Evolutionary conservation across 1,140 invertebrate genomes (phyloP), one percentile per base, ranked within the genome.

Genomic region (Cyclargus thomasi): DNA sequence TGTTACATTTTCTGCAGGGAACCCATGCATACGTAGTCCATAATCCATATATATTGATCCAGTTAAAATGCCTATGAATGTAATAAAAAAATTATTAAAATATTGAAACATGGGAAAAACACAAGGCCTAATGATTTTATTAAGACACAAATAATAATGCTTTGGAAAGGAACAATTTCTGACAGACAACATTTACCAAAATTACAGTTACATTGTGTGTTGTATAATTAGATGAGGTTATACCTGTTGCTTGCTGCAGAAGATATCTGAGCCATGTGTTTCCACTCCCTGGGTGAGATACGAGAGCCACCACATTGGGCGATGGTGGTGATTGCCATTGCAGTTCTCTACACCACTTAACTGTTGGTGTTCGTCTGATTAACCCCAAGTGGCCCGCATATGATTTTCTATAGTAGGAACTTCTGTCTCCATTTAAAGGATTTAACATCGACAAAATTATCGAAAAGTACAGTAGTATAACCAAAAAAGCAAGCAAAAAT

Each of bases 181-280:
- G n/a, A n/a, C n/a, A n/a, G n/a, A n/a, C n/a, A n/a, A n/a, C 23
- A 1, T 23, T 23, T 23, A 2, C 23, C 23, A 23, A 23, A 23
- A 23, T 23, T 23, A 6, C 23, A 0, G 4, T 20, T 20, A 18
- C 4, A 57, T 20, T 18, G 4, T 10, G 8, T 18, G 7, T 18
- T 20, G 17, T 55, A n/a, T 55, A 1, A 59, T 10, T 7, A 59
- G 18, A 47, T 14, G 39, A 59, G 6, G 6, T 20, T 59, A 18
- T 82, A 94, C 95, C 95, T 79, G 95, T 95, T 20, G 93, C 93
- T 88, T 96, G 94, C 80, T 96, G 95, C 39, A 96, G 78, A 17
- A 96, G 85, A 80, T 96, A 96, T 22, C 95, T 81, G 1, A 96
- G 82, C 95, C 95, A 96, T 5, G 95, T 96, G 77, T 96, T 96